phyloP scores from a whole-genome alignment of 2,888 invertebrate species.

The Scaptodrosophila latifasciaeformis region DNA sequence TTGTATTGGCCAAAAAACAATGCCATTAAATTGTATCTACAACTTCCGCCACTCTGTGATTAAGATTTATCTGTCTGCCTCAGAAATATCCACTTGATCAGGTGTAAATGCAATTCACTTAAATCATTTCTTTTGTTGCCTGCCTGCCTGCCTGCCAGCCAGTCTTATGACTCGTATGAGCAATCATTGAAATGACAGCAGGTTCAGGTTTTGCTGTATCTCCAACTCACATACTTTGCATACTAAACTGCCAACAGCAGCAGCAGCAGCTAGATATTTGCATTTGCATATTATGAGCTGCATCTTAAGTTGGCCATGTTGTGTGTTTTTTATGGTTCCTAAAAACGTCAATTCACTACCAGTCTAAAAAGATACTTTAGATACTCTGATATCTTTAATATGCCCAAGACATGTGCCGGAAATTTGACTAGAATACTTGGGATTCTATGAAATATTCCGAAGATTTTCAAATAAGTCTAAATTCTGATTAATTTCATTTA shows the following conservation, averaged over 20 bases:
- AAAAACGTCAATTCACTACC: not conserved
- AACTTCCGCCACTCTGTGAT: slow-evolving; percentile 7
- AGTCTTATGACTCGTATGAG: slow-evolving; percentile 13
- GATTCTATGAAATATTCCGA: too few relatives aligned
- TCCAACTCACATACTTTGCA: slow-evolving; percentile 40
- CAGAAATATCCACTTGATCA: not conserved
- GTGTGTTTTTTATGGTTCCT: not conserved
- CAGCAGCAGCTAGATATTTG: slow-evolving; percentile 20
- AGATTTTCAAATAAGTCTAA: too few relatives aligned
- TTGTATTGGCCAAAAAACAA: too few relatives aligned
- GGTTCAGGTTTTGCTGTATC: slow-evolving; percentile 32
- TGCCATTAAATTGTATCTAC: too few relatives aligned
- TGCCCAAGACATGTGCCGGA: too few relatives aligned
- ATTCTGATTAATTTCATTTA: too few relatives aligned
- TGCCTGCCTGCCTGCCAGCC: slow-evolving; percentile 9
- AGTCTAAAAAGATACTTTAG: too few relatives aligned
- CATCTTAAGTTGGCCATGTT: slow-evolving; percentile 26
- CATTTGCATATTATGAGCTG: slow-evolving; percentile 28
- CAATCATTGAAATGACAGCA: slow-evolving; percentile 43
- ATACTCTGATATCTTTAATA: too few relatives aligned
- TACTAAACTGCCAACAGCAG: slow-evolving; percentile 41
- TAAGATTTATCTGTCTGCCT: slow-evolving; percentile 31
- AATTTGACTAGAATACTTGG: too few relatives aligned
- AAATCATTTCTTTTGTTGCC: slow-evolving; percentile 43
- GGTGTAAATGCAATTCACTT: slow-evolving; percentile 22